phyloP scores from a whole-genome alignment of 2,888 invertebrate genomes.

The Drosophila phalerata region DNA sequence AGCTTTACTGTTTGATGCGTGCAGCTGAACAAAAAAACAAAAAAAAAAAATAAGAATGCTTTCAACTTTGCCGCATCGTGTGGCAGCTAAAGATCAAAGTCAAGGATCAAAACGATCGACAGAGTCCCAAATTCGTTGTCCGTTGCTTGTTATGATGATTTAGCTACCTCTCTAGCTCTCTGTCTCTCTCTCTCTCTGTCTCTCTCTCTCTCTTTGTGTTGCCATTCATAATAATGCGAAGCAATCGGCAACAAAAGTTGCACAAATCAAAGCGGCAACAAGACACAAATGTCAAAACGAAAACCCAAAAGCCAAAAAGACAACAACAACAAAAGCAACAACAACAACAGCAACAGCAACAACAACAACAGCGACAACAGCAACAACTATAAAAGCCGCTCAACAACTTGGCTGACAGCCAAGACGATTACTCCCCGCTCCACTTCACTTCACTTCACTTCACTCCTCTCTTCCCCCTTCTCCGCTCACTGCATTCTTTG shows the following conservation, averaged over 20 bases:
- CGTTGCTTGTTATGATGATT: constrained; percentile 79
- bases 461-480: neutral
- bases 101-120: constrained; percentile 73
- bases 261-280: constrained; percentile 72
- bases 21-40: constrained; percentile 27
- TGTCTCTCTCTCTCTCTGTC: neutral
- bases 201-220: constrained; percentile 16
- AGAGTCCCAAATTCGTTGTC: constrained; percentile 31
- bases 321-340: constrained; percentile 40
- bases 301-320: constrained; percentile 43
- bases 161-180: constrained; percentile 12
- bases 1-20: constrained; percentile 77
- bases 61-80: constrained; percentile 73
- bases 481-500: neutral
- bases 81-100: constrained; percentile 80
- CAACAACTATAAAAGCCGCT: constrained; percentile 35
- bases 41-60: constrained; percentile 49
- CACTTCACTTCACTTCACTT: neutral
- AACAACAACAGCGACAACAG: constrained; percentile 38
- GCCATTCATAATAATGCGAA: constrained; percentile 76
- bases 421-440: constrained; percentile 14
- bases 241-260: constrained; percentile 64
- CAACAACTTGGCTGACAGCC: constrained; percentile 52
- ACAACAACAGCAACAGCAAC: constrained; percentile 29
- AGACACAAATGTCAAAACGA: constrained; percentile 66